Conservation (phyloP, 2,797 vertebrate genomes). For the Lacerta agilis region DNA sequence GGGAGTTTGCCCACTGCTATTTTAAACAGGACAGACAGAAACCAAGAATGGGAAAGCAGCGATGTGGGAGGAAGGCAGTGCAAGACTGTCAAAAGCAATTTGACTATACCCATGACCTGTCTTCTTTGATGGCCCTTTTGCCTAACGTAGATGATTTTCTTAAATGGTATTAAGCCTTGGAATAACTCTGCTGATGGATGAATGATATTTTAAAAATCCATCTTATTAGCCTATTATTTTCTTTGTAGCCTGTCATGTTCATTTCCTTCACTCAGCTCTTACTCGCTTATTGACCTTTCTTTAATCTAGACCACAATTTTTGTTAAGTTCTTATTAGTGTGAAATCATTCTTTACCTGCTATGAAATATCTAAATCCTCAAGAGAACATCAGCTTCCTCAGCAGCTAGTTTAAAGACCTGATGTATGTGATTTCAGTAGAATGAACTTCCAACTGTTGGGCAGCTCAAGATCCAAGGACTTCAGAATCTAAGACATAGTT, state of each 20-base stretch:
- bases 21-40: not conserved
- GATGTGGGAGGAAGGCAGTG: not conserved
- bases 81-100: not conserved
- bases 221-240: not conserved
- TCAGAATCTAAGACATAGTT: not conserved
- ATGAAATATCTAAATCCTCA: conserved; percentile 47
- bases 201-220: conserved; percentile 7
- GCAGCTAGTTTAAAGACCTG: conserved; percentile 23
- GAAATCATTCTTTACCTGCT: conserved; percentile 36
- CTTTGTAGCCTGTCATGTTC: conserved; percentile 8
- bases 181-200: conserved; percentile 23
- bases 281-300: conserved; percentile 37
- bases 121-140: conserved; percentile 18
- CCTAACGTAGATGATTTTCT: conserved; percentile 24
- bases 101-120: not conserved
- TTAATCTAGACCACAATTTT: conserved; percentile 38
- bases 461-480: not conserved
- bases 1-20: not conserved
- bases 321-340: conserved; percentile 31
- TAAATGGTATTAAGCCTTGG: conserved; percentile 37
- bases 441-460: not conserved
- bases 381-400: not conserved
- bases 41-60: not conserved
- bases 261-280: conserved; percentile 21
- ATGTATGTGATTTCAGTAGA: not conserved